Conservation (phyloP, 2,113 vertebrate genomes). For the Trinectes maculatus region DNA sequence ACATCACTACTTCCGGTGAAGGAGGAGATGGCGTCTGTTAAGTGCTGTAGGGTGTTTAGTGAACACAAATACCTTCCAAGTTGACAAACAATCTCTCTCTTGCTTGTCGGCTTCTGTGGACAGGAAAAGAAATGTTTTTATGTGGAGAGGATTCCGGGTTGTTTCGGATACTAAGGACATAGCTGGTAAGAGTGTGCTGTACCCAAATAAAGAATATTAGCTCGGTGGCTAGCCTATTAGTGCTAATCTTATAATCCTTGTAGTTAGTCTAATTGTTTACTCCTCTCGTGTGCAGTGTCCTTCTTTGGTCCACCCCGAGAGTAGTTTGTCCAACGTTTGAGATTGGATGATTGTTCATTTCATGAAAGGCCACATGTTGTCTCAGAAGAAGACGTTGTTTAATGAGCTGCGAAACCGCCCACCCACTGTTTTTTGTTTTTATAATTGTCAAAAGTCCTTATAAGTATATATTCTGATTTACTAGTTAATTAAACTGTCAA, state of each 20-base stretch:
- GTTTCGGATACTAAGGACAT: conserved; percentile 29
- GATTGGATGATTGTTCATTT: background rate
- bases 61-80: conserved; percentile 33
- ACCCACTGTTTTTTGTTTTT: too few relatives aligned
- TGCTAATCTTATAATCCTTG: conserved; percentile 78
- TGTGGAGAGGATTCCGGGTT: background rate
- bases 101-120: background rate
- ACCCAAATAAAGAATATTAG: conserved; percentile 26
- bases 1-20: conserved; percentile 32
- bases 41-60: conserved; percentile 13
- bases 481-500: too few relatives aligned
- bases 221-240: conserved; percentile 53
- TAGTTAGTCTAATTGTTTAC: conserved; percentile 18
- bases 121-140: conserved; percentile 57
- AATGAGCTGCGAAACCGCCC: background rate
- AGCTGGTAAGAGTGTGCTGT: conserved; percentile 63
- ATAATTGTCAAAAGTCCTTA: too few relatives aligned
- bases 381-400: background rate
- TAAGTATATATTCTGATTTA: too few relatives aligned
- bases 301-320: background rate
- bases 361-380: conserved; percentile 1
- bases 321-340: background rate
- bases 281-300: background rate
- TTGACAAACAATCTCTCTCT: conserved; percentile 47
- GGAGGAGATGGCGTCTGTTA: conserved; percentile 73